Percentiles rank a stretch among this genome's conserved stretches.
Conservation (phyloP, 2,113 vertebrate species). For the Lamprotornis superbus region DNA sequence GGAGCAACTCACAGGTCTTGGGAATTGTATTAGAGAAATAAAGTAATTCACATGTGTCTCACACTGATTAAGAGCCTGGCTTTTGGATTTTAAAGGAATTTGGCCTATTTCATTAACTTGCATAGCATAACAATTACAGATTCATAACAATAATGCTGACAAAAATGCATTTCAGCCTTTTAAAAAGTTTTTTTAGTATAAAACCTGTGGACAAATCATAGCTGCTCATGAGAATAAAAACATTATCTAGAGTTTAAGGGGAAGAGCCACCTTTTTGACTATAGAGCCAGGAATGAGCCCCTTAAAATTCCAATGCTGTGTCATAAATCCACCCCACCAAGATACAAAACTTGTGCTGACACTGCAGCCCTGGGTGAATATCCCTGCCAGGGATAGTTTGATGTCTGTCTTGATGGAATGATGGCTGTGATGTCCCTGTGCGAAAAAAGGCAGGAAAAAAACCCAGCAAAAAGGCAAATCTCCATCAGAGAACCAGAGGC, state of each 20-base stretch:
- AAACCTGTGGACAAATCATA: not conserved
- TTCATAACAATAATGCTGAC: not conserved
- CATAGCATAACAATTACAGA: not conserved
- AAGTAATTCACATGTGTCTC: not conserved
- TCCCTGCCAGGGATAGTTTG: not conserved
- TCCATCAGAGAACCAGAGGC: not conserved
- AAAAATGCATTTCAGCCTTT: not conserved
- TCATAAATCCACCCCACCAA: not conserved
- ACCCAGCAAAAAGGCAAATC: not conserved
- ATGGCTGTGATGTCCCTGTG: no score
- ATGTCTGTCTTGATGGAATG: not conserved
- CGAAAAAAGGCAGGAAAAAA: not conserved
- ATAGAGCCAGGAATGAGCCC: not conserved
- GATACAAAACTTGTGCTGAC: not conserved
- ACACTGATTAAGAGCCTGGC: not conserved
- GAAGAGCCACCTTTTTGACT: not conserved
- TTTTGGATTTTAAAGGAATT: not conserved
- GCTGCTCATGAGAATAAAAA: not conserved
- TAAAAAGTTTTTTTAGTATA: not conserved
- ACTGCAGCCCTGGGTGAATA: no score
- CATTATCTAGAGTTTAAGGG: not conserved
- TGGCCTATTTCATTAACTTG: not conserved
- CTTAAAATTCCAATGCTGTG: not conserved
- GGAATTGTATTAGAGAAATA: not conserved
- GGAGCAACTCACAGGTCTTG: not conserved